Conservation (phyloP, 92 coral and sea anemone species). For the Actinernus sp. region DNA sequence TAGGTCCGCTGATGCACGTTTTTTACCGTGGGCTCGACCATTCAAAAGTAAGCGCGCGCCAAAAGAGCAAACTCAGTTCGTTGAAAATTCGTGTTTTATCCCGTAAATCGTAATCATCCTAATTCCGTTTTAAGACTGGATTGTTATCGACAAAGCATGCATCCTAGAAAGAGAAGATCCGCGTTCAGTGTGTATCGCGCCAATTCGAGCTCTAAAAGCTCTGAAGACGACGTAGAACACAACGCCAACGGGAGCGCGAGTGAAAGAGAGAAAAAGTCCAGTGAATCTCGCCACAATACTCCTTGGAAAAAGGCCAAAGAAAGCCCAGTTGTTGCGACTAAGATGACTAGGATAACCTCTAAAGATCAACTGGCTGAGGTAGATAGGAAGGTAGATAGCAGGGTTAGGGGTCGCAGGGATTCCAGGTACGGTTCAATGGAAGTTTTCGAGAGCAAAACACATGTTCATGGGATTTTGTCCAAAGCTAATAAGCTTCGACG, state of each 20-base stretch:
- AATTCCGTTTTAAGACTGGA: no score
- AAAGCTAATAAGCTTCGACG: slow-evolving; percentile 82
- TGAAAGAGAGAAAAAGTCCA: slow-evolving; percentile 5
- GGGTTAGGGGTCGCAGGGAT: slow-evolving; percentile 1
- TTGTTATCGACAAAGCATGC: slow-evolving; percentile 6
- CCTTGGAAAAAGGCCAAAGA: slow-evolving; percentile 32
- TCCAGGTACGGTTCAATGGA: slow-evolving; percentile 9
- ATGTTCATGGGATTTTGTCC: slow-evolving; percentile 28
- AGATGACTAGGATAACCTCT: slow-evolving; percentile 27
- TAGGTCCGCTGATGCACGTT: no score
- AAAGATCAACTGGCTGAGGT: not conserved
- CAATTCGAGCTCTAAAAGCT: not conserved
- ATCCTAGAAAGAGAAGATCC: slow-evolving; percentile 59
- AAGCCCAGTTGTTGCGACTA: slow-evolving; percentile 29
- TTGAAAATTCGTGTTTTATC: not conserved
- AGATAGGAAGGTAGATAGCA: not conserved
- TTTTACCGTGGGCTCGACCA: no score
- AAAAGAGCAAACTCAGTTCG: no score
- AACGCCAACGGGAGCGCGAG: slow-evolving; percentile 4
- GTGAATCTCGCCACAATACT: not conserved
- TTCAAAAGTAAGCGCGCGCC: no score
- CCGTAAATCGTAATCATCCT: no score
- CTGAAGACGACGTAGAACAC: slow-evolving; percentile 13
- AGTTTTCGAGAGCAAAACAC: slow-evolving; percentile 5
- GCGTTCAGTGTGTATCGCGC: slow-evolving; percentile 76